phyloP scores from a whole-genome alignment of 2,113 vertebrate genomes.

The Pluvianellus socialis region DNA sequence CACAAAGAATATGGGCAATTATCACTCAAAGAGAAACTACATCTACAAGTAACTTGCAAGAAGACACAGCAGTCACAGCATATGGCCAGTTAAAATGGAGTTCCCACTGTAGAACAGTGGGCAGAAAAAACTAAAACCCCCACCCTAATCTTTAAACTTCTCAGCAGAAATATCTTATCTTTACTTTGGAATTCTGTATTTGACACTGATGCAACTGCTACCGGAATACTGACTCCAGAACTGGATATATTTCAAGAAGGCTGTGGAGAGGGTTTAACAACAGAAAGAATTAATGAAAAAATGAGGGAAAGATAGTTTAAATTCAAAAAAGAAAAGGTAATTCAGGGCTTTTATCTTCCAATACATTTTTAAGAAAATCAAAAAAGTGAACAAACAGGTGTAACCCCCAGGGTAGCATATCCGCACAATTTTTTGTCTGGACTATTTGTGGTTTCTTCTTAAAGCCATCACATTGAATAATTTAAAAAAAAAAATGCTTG shows the following conservation, averaged over 20 bases:
- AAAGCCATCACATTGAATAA: background rate
- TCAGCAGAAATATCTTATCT: background rate
- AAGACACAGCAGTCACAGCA: background rate
- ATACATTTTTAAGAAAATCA: background rate
- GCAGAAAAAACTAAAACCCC: background rate
- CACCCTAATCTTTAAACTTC: background rate
- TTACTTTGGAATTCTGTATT: background rate
- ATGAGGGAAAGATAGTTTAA: fast-evolving
- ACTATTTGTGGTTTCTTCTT: background rate
- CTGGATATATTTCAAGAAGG: background rate
- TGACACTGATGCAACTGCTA: background rate
- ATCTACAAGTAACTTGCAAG: background rate
- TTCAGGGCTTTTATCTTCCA: background rate
- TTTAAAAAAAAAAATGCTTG: background rate
- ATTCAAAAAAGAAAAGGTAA: background rate
- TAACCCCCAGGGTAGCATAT: background rate
- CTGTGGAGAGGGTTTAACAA: background rate
- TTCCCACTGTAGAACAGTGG: background rate
- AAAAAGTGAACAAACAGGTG: background rate
- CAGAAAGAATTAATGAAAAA: background rate
- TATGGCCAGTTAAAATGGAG: background rate
- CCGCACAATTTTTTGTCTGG: background rate
- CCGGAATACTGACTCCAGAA: background rate
- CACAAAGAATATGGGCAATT: background rate
- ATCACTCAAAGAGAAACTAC: background rate